Evolutionary conservation across 2,797 vertebrate genomes (phyloP).

Genomic region (Parotocinclus haroldoi): DNA sequence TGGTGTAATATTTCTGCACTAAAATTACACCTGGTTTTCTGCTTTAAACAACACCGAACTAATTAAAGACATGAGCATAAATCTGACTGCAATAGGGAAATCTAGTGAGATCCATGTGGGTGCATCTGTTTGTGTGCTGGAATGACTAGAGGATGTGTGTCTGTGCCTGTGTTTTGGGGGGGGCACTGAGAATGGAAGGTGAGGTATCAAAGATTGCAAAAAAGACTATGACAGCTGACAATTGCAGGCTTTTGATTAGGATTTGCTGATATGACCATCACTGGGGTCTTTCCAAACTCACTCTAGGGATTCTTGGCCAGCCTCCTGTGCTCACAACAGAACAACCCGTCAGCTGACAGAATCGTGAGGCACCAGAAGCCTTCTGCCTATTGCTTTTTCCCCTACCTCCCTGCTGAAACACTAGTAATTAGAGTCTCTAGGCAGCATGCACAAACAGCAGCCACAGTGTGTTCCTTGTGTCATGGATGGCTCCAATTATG

Average conservation of each 20-base stretch:
- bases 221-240: constrained; percentile 80
- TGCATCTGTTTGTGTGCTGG: constrained; percentile 23
- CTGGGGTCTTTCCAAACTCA: constrained; percentile 72
- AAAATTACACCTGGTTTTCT: not conserved
- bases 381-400: constrained; percentile 57
- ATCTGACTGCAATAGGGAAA: not conserved
- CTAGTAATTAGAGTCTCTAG: constrained; percentile 75
- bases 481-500: constrained; percentile 76
- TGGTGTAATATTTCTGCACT: constrained; percentile 2
- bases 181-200: constrained; percentile 56
- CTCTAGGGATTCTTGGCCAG: constrained; percentile 74
- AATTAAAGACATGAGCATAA: not conserved
- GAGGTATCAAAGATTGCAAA: constrained; percentile 72
- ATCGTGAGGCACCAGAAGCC: constrained; percentile 59
- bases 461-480: constrained; percentile 72
- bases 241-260: constrained; percentile 80
- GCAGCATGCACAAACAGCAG: constrained; percentile 73
- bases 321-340: constrained; percentile 65
- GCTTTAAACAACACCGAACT: not conserved
- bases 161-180: constrained; percentile 52
- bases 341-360: constrained; percentile 69
- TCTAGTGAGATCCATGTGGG: constrained; percentile 15
- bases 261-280: constrained; percentile 78
- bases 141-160: constrained; percentile 16
- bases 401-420: constrained; percentile 66